Conservation (phyloP, 2,797 vertebrate genomes). For the Periophthalmus magnuspinnatus region DNA sequence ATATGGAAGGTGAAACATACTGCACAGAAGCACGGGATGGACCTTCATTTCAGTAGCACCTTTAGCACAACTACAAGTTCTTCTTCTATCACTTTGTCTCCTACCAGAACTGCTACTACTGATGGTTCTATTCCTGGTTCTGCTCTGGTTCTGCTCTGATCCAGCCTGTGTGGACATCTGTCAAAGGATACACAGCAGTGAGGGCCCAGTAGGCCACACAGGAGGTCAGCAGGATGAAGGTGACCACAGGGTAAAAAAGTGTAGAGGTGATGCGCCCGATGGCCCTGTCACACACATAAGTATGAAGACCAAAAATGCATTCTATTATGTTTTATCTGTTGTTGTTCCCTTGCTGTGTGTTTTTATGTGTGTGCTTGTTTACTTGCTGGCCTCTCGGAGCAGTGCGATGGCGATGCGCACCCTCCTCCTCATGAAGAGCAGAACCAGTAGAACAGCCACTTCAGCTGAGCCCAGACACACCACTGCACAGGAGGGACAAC, state of each 20-base stretch:
- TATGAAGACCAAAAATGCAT: neutral
- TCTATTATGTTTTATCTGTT: too few species aligned
- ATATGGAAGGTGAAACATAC: too few species aligned
- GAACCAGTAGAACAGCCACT: slow-evolving; percentile 77
- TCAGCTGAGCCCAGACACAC: slow-evolving; percentile 80
- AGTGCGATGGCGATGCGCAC: slow-evolving; percentile 84
- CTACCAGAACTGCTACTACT: too few species aligned
- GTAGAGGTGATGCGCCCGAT: slow-evolving; percentile 86
- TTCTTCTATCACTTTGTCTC: too few species aligned
- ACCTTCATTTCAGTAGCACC: too few species aligned
- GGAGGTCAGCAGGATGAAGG: slow-evolving; percentile 83
- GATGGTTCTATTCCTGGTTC: too few species aligned
- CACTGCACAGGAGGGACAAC: slow-evolving; percentile 71
- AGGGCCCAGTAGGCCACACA: slow-evolving; percentile 89
- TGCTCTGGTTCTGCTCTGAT: too few species aligned
- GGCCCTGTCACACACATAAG: slow-evolving; percentile 74
- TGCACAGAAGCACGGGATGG: too few species aligned
- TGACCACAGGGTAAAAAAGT: slow-evolving; percentile 86
- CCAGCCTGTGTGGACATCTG: neutral
- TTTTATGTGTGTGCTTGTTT: slow-evolving; percentile 16
- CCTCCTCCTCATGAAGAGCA: slow-evolving; percentile 85
- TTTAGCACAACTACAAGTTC: too few species aligned
- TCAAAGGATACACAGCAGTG: slow-evolving; percentile 89
- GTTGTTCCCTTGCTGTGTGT: neutral
- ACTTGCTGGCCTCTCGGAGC: slow-evolving; percentile 91